These are phyloP conservation scores for Arctopsyche grandis DNA, from an alignment of 1,140 invertebrate genomes.

Conservation along the genomic window DNA sequence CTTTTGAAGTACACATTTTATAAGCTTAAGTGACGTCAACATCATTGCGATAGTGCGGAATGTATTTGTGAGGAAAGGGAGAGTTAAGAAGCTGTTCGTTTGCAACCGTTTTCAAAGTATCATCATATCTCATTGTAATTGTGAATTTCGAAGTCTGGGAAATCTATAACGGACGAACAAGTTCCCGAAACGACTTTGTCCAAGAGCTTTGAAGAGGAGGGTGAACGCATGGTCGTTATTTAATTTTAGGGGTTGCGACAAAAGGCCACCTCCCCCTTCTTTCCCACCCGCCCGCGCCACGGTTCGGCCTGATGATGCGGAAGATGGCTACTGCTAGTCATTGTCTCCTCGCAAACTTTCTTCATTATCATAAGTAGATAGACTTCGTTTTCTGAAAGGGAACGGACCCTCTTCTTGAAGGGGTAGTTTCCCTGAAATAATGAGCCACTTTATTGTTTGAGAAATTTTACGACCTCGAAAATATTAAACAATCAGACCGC, in stretches of 20 bases:
- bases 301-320: conserved; percentile 5
- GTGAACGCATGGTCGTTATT: not conserved
- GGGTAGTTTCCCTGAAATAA: not conserved
- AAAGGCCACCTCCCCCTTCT: no score
- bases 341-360: conserved; percentile 7
- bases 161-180: not conserved
- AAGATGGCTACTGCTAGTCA: conserved; percentile 2
- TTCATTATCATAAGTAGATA: conserved; percentile 29
- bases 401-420: not conserved
- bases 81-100: no score
- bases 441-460: not conserved
- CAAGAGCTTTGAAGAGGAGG: not conserved
- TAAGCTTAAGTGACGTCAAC: no score
- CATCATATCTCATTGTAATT: no score
- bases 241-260: not conserved
- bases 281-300: no score
- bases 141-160: no score
- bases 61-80: no score
- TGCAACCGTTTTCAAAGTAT: no score
- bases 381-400: not conserved
- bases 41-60: no score
- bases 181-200: not conserved
- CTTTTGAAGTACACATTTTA: no score
- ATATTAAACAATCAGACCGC: no score
- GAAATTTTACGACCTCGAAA: not conserved